Evolutionary conservation across 2,797 vertebrate species (phyloP), one percentile per base, ranked within the genome.

Genomic region (Thunnus albacares): DNA sequence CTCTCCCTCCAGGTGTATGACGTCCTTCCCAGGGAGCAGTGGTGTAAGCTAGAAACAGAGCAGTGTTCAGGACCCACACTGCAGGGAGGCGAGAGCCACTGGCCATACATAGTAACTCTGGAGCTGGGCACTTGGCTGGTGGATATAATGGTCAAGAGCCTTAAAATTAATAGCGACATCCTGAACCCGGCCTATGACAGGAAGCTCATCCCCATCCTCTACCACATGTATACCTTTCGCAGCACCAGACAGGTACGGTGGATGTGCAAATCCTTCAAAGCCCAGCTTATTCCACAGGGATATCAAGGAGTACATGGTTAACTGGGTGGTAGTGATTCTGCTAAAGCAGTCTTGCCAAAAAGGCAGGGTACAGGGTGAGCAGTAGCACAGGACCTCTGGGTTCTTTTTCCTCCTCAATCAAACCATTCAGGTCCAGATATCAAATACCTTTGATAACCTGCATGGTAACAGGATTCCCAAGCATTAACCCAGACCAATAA

Each of bases 141-240:
- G 24, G 97, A 99, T 66, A 7, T 99, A 10, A 92, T 99, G 91
- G 96, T 99, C 60, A 95, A 94, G 56, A 87, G 94, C 2, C 89
- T 98, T 15, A 97, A 95, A 89, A 92, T 99, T 72, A 94, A 94
- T 1, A 94, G 89, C 67, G 94, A 96, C 89, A 86, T 96, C 77
- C 91, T 96, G 17, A 94, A 87, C 4, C 86, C 77, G 0, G 63
- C 72, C 15, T 38, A 86, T 3, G 55, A 94, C 17, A 77, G 77
- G 53, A 96, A 90, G 62, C 89, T 89, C 55, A 96, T 99, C 75
- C 97, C 98, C 0, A 94, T 97, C 53, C 95, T 99, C 26, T 99
- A 99, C 89, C 98, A 99, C 47, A 95, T 99, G 93, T 99, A 99
- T 79, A 95, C 97, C 24, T 99, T 98, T 92, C 97, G 94, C 14